Base-by-base conservation (phyloP, 1,140 invertebrate species). In the Goniozus legneri region DNA sequence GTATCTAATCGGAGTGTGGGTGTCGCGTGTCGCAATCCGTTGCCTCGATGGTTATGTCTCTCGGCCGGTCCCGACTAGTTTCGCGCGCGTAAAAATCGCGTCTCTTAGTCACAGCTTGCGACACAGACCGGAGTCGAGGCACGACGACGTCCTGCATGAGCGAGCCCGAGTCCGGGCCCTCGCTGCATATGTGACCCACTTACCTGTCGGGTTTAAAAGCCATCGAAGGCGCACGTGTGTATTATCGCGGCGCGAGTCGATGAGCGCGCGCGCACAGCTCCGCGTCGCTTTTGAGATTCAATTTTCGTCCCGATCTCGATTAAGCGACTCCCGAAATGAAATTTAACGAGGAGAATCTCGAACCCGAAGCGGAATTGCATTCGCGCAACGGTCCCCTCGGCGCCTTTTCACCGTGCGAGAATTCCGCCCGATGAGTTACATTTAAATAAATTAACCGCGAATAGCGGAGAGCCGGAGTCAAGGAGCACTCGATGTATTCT, bases 51-150 rank as follows among this genome's bases (percentile, higher is more conserved):
- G 63, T 59, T 59, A 62, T 64, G 58, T 57, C 56, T 57, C 55
- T n/a, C n/a, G n/a, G 56, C 50, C 59, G 43, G 53, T 35, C 44
- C 54, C 64, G 56, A 67, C 69, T 64, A 68, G 69, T 70, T 69
- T 61, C 44, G 50, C 57, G 52, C n/a, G n/a, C 27, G 36, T 59
- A 72, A 72, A 71, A 70, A 69, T 67, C 57, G 63, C 60, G 58
- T 49, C 66, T 69, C 63, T 70, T 69, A 69, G 69, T 71, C 67
- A 69, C 60, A 65, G 50, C 57, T 56, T 60, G 60, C 60, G 58
- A 62, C 55, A 58, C 44, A 52, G 56, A 36, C 53, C 60, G 55
- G 48, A 43, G 55, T n/a, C n/a, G n/a, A n/a, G n/a, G n/a, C n/a
- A n/a, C n/a, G n/a, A n/a, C 40, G 54, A 53, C 56, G 59, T 64